Evolutionary conservation across 2,888 invertebrate genomes (phyloP).

Genomic region (Eupeodes luniger): DNA sequence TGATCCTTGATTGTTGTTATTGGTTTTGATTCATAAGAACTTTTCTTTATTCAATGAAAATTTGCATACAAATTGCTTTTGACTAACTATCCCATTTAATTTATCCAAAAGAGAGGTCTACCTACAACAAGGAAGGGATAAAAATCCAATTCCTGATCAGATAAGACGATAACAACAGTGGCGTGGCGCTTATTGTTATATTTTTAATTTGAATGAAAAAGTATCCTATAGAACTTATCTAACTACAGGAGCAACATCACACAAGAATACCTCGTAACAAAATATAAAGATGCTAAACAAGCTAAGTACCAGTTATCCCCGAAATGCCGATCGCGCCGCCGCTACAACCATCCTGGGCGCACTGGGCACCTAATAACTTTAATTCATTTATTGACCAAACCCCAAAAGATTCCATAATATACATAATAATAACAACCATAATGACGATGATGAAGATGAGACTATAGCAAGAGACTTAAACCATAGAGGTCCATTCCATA

Average conservation of each 20-base stretch:
- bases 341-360: too few species aligned
- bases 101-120: not conserved
- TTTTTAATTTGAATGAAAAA: constrained; percentile 44
- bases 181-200: constrained; percentile 56
- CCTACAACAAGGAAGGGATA: not conserved
- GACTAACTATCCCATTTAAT: constrained; percentile 10
- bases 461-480: constrained; percentile 5
- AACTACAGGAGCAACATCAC: not conserved
- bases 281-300: constrained; percentile 25
- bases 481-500: not conserved
- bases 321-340: not conserved
- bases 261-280: not conserved
- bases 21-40: constrained; percentile 11
- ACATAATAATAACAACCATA: not conserved
- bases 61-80: constrained; percentile 70
- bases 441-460: constrained; percentile 33
- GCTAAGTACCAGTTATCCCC: constrained; percentile 48
- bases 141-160: constrained; percentile 61
- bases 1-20: not conserved
- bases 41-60: constrained; percentile 58
- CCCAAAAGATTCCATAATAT: constrained; percentile 61
- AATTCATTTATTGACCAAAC: constrained; percentile 71
- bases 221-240: not conserved
- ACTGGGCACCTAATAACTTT: constrained; percentile 64
- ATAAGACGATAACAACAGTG: constrained; percentile 58